A percentile compares a stretch with the other conserved stretches of the same genome.
These are phyloP conservation scores for Gobio occitaniae DNA, from an alignment of 2,797 vertebrate species.

Conservation along the genomic window DNA sequence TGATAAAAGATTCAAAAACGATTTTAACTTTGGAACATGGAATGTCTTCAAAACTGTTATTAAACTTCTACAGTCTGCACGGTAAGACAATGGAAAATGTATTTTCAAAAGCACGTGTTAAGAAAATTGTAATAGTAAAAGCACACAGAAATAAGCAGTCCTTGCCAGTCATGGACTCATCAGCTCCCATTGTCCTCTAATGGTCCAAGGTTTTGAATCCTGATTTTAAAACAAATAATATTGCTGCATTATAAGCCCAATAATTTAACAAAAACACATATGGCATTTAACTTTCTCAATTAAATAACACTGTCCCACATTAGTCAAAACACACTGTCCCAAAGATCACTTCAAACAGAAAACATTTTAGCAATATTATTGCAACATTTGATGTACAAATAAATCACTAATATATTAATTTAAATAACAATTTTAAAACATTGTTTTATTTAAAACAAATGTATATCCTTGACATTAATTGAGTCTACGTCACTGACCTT, in stretches of 20 bases:
- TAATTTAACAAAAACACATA: not conserved
- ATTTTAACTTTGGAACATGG: not conserved
- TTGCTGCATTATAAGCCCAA: not conserved
- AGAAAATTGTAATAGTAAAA: not conserved
- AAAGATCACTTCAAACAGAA: not conserved
- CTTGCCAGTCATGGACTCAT: not conserved
- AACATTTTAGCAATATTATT: not conserved
- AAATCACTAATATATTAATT: not conserved
- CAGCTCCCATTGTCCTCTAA: not conserved
- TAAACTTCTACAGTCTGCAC: not conserved
- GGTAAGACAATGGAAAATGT: not conserved
- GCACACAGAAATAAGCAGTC: not conserved
- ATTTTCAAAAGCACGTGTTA: not conserved
- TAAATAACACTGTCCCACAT: not conserved
- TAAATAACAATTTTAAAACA: not conserved
- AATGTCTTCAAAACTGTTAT: not conserved
- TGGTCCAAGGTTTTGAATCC: not conserved
- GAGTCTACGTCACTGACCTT: not conserved
- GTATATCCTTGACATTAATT: not conserved
- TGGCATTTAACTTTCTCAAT: not conserved
- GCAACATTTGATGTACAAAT: not conserved
- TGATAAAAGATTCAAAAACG: not conserved
- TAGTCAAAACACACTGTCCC: not conserved
- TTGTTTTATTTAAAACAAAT: not conserved
- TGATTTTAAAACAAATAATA: not conserved